Evolutionary conservation across 2,113 vertebrate genomes (phyloP), one percentile per base, ranked within the genome.

Genomic region (Cnemophilus loriae): DNA sequence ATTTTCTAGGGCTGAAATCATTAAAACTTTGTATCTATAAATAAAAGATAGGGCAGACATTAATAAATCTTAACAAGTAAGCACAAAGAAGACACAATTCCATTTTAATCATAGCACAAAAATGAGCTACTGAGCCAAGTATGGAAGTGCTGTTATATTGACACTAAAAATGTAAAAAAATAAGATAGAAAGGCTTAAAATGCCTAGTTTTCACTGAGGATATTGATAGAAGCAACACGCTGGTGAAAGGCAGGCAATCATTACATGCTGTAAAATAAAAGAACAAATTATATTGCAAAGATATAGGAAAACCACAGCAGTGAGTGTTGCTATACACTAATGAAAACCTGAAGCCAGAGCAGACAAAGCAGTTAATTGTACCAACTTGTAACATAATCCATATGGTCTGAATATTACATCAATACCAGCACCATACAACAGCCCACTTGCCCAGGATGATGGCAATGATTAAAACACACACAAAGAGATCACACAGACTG

Each of bases 11-110:
- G 42, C 30, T 95, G 86, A 92, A 93, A 87, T 90, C 84, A 95
- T 95, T 95, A 84, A 81, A 93, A 93, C 7, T 89, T 89, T 89
- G 59, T 93, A 63, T 47, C 89, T 83, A 87, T 96, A 96, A 97
- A 95, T 95, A 95, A 97, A 90, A 95, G 70, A 95, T 83, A 91
- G 83, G 27, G 44, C 37, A 92, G 85, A 47, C 39, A 85, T 77
- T 86, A 88, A 95, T 74, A 92, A 93, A 95, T 86, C 80, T 86
- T 60, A 92, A 88, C 47, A 86, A 90, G 68, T 76, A 93, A 37
- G 14, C 24, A 80, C 59, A 41, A 89, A 77, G n/a, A 90, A 71
- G 46, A 92, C 42, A 57, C 74, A 44, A 90, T 74, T 90, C 75
- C 64, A 55, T 57, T 92, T 92, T 79, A 93, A 89, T 94, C 57